A percentile compares a stretch with the other conserved stretches of the same genome.
Evolutionary conservation across 2,888 invertebrate genomes (phyloP).

Genomic region (Acrobasis consociella): DNA sequence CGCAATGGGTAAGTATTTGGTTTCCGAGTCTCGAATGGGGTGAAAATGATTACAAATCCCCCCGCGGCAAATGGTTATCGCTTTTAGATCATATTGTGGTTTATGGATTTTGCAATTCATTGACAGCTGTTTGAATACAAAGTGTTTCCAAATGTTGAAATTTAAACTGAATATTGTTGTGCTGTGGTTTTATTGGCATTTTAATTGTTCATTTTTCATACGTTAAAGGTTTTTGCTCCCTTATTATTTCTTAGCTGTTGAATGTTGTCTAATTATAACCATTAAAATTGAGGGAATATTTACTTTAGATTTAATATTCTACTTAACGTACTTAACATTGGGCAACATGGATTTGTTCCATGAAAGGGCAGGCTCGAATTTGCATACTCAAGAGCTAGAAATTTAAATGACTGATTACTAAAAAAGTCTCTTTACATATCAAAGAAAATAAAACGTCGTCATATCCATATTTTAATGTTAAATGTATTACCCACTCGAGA

Average conservation of each 20-base stretch:
- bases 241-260: no score
- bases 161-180: neutral
- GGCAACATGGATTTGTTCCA: neutral
- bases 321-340: neutral
- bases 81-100: slow-evolving; percentile 33
- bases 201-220: neutral
- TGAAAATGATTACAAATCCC: slow-evolving; percentile 38
- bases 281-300: no score
- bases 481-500: slow-evolving; percentile 56
- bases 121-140: slow-evolving; percentile 22
- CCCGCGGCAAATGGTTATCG: slow-evolving; percentile 33
- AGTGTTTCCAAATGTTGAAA: slow-evolving; percentile 12
- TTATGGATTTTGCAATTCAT: slow-evolving; percentile 22
- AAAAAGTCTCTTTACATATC: slow-evolving; percentile 41
- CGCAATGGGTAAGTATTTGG: slow-evolving; percentile 34
- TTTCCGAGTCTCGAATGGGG: slow-evolving; percentile 34
- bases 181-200: neutral
- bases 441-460: slow-evolving; percentile 48
- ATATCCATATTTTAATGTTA: slow-evolving; percentile 52
- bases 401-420: slow-evolving; percentile 24
- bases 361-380: neutral
- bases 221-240: neutral
- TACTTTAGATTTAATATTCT: neutral
- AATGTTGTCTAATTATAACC: no score
- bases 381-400: neutral